phyloP scores from a whole-genome alignment of 2,113 vertebrate species.

The Halichoerus grypus region DNA sequence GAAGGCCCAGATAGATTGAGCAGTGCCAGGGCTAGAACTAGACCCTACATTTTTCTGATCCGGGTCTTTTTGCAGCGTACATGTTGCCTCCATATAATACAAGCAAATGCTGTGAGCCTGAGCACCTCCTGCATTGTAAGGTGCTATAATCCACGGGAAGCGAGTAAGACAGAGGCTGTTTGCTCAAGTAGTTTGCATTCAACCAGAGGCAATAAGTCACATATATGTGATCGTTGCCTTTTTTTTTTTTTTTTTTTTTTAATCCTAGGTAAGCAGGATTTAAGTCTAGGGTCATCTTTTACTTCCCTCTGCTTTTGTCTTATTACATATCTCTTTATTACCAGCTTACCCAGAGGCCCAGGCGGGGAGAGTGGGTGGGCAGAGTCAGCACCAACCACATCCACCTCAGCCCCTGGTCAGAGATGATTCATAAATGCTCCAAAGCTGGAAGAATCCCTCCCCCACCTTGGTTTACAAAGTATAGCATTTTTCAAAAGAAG shows the following conservation, averaged over 20 bases:
- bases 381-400: too few species aligned
- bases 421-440: neutral
- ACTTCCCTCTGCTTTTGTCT: neutral
- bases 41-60: neutral
- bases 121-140: neutral
- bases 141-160: neutral
- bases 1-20: neutral
- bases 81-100: neutral
- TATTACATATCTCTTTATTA: neutral
- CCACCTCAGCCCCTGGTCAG: neutral
- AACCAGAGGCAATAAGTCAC: neutral
- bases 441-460: neutral
- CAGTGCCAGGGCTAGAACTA: neutral
- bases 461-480: neutral
- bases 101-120: neutral
- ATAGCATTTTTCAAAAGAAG: neutral
- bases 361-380: fast-evolving
- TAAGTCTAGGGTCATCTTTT: neutral
- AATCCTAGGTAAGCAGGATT: neutral
- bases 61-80: neutral
- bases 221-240: neutral
- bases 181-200: neutral
- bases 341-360: neutral
- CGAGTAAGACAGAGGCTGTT: neutral
- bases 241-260: neutral